Evolutionary conservation across 2,113 vertebrate species (phyloP).

Genomic region (Mesitornis unicolor): DNA sequence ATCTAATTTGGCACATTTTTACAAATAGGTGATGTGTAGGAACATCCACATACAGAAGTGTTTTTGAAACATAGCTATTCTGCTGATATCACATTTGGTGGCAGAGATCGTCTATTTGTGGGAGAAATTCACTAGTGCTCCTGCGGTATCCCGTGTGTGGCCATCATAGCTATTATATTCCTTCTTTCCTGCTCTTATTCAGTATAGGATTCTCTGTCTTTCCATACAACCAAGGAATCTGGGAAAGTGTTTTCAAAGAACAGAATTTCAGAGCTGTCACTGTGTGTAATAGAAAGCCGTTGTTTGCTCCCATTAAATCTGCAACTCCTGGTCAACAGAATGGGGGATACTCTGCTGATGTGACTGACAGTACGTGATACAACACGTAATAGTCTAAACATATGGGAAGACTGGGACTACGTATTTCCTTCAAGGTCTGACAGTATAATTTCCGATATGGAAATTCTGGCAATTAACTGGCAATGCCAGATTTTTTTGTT

Average conservation of each 20-base stretch:
- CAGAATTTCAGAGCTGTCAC: neutral
- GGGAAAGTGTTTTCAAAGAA: neutral
- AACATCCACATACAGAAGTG: neutral
- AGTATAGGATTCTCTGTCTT: neutral
- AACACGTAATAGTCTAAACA: neutral
- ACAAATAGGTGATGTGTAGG: neutral
- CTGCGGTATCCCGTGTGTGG: neutral
- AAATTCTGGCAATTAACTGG: too few relatives aligned
- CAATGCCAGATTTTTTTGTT: too few relatives aligned
- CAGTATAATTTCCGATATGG: neutral
- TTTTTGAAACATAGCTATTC: neutral
- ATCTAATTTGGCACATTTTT: neutral
- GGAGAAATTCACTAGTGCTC: neutral
- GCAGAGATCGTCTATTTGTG: neutral
- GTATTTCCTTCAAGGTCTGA: neutral
- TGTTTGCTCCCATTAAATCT: neutral
- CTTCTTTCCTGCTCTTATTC: neutral
- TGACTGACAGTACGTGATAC: neutral
- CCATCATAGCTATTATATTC: neutral
- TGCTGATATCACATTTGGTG: neutral
- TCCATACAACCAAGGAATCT: neutral
- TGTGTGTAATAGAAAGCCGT: neutral
- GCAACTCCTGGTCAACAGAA: neutral
- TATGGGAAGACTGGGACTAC: neutral
- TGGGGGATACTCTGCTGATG: neutral